Base-by-base conservation (phyloP, 2,888 invertebrate genomes). In the Pedicia rivosa region DNA sequence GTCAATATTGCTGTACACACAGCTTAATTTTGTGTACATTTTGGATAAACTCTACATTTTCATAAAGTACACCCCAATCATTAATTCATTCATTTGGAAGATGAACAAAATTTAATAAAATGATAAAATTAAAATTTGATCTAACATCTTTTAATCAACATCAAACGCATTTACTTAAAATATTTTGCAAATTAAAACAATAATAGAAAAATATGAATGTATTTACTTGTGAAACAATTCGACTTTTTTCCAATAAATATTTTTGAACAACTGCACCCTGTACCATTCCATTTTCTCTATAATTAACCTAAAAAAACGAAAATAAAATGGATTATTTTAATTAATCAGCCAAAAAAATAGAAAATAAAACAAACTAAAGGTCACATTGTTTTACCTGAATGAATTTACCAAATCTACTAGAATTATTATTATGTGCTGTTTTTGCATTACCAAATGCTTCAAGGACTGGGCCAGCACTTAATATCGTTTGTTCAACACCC, bases 361-460 rank as follows among this genome's bases (percentile, higher is more conserved):
- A 25, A 39, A 25, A 22, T 4, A 4, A 40, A 26, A 28, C 12
- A 35, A 13, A 16, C 4, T 9, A 30, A 6, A 6, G 20, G 5
- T 20, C 5, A 20, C 5, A 20, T 20, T 20, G 20, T 20, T 20
- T 6, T 39, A 55, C 57, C 70, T 94, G 92, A 48, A 95, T 92
- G 61, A 94, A 95, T 64, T 95, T 95, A 35, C 94, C 94, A 64
- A 94, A 95, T 44, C 95, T 72, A 67, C 91, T 91, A 36, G 91
- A 91, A 62, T 95, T 95, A 63, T 94, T 92, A 59, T 94, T 94
- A 56, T 94, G 92, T 3, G 92, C 87, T 22, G 94, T 95, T 66
- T 92, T 94, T 0, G 95, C 92, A 65, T 95, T 95, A n/a, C 95
- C 95, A 61, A 95, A 95, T 5, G 94, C 94, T 70, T 94, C 94